Base-by-base conservation (phyloP, 2,113 vertebrate genomes). In the Hiodon tergisus region DNA sequence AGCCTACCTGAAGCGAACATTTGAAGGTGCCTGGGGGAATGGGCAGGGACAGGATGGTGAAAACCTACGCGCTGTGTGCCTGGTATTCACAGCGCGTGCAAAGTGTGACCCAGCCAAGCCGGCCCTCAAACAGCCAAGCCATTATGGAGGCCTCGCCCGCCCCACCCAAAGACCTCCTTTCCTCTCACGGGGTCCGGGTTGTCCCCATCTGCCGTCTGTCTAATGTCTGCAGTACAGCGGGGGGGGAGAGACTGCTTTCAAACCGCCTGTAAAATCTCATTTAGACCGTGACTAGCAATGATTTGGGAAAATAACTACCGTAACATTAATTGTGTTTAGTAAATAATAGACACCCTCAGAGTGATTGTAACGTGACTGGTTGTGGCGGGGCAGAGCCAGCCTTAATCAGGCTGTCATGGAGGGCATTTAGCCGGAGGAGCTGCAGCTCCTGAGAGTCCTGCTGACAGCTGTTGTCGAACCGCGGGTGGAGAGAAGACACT, bases 361-460 rank as follows among this genome's bases (percentile, higher is more conserved):
- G n/a, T 16, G 31, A 31, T 31, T 31, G 31, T 31, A 31, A 31
- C 0, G 31, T 31, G 31, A 31, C 31, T 31, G 31, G 31, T 3
- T 10, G 10, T 9, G 13, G 48, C 11, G 10, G 11, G 2, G 11
- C 66, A 67, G 46, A 67, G 48, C 47, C 8, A 67, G 4, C 94
- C 80, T 90, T 91, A 77, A 88, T 92, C 69, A 96, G 86, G 72
- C 93, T 89, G 2, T 94, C 90, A 0, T 97, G 93, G 47, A 96
- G 89, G 2, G 87, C 88, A 0, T 92, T 93, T 65, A 96, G 84
- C 70, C 94, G 88, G 54, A 88, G 92, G 61, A 97, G 90, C 73
- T 94, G 87, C 69, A 95, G 91, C 52, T 94, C 94, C 77, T 96
- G 94, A 0, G 94, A 94, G 0, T 96, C 94, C 6, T 95, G 94